Base-by-base conservation (phyloP, 2,113 vertebrate species). In the Megalops atlanticus region DNA sequence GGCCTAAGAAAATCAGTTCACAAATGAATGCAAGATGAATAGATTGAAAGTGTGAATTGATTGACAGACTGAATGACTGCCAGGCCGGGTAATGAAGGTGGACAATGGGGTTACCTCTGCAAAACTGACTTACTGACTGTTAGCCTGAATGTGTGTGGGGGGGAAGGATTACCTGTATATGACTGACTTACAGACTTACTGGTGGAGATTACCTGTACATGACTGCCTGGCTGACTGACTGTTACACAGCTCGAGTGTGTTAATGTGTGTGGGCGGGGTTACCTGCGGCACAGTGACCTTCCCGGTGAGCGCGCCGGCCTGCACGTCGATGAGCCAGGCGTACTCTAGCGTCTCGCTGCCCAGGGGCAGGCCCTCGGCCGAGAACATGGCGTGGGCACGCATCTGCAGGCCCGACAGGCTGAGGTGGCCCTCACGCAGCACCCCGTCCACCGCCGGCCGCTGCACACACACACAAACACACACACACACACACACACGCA, bases 351-450 rank as follows among this genome's bases (percentile, higher is more conserved):
- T 97, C 81, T 99, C 96, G 1, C 92, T 97, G 33, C 96, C 97
- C 36, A 95, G 85, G 21, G 96, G 96, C 68, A 99, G 89, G 11
- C 97, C 97, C 87, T 99, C 96, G 0, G 95, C 95, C 0, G 98
- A 99, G 85, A 99, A 99, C 98, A 99, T 98, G 45, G 98, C 98
- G 0, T 99, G 97, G 27, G 98, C 98, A 4, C 98, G 94, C 90
- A 99, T 91, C 93, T 99, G 98, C 83, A 99, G 92, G 24, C 98
- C 97, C 0, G 98, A 97, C 82, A 99, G 92, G 89, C 92, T 98
- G 82, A 99, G 93, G 88, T 99, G 96, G 18, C 98, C 98, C 52
- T 99, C 97, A 82, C 96, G 92, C 69, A 99, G 92, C 36, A 96
- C 94, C 43, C 96, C 96, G 10, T 99, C 98, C 71, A 94, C 92